Conservation (phyloP, 2,888 invertebrate genomes). For the Tetrapedia diversipes region DNA sequence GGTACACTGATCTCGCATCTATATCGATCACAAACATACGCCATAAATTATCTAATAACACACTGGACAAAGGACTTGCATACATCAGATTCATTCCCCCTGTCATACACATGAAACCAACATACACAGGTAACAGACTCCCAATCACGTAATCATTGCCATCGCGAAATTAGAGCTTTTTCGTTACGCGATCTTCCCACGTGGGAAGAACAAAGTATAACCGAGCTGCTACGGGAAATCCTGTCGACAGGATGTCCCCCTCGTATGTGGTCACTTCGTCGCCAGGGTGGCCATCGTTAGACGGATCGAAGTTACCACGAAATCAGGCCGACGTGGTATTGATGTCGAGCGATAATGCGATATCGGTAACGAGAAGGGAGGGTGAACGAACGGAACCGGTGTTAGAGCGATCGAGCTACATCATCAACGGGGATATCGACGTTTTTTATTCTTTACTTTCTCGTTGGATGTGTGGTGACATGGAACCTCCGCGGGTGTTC, state of each 20-base stretch:
- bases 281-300: slow-evolving; percentile 56
- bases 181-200: slow-evolving; percentile 42
- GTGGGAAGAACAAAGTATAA: slow-evolving; percentile 27
- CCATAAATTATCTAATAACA: too few species aligned
- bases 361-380: slow-evolving; percentile 58
- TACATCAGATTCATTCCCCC: too few species aligned
- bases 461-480: too few species aligned
- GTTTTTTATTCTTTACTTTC: too few species aligned
- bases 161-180: slow-evolving; percentile 37
- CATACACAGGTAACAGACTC: too few species aligned
- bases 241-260: slow-evolving; percentile 21
- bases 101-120: too few species aligned
- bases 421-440: slow-evolving; percentile 36
- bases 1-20: too few species aligned
- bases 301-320: slow-evolving; percentile 53
- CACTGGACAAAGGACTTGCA: too few species aligned
- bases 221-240: slow-evolving; percentile 32
- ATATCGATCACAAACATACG: too few species aligned
- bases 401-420: slow-evolving; percentile 4
- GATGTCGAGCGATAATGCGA: slow-evolving; percentile 61
- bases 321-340: slow-evolving; percentile 54
- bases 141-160: slow-evolving; percentile 33
- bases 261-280: slow-evolving; percentile 11
- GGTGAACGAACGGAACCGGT: slow-evolving; percentile 43
- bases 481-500: too few species aligned